A percentile compares a stretch with the other conserved stretches of the same genome.
Evolutionary conservation across 2,797 vertebrate genomes (phyloP).

Genomic region (Peromyscus nudipes): DNA sequence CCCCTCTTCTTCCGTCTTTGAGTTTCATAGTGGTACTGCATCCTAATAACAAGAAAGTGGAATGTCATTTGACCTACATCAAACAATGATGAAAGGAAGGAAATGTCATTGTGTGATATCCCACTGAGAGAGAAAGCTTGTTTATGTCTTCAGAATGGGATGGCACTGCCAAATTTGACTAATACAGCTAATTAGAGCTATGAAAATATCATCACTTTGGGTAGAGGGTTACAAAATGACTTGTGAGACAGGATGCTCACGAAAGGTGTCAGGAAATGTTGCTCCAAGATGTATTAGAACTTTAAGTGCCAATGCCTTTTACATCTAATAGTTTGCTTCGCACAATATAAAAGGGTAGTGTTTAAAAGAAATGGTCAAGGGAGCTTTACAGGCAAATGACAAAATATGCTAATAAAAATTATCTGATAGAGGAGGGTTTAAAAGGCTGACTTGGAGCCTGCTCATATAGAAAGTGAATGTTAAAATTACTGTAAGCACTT

Average conservation of each 20-base stretch:
- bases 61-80: background rate
- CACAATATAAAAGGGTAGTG: background rate
- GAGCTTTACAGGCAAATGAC: conserved; percentile 1
- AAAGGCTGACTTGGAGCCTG: background rate
- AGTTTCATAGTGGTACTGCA: background rate
- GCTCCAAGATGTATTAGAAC: background rate
- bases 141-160: background rate
- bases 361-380: background rate
- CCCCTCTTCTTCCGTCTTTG: background rate
- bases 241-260: background rate
- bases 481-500: background rate
- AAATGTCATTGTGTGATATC: background rate
- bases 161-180: background rate
- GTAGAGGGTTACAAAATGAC: background rate
- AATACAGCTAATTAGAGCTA: too few species aligned
- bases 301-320: background rate
- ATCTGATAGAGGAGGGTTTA: background rate
- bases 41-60: background rate
- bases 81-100: background rate
- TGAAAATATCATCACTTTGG: background rate
- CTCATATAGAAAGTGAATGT: background rate
- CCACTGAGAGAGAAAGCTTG: background rate
- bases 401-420: background rate
- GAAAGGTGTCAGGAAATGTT: background rate
- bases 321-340: background rate